Base-by-base conservation (phyloP, 2,113 vertebrate species). In the Mustela lutreola region DNA sequence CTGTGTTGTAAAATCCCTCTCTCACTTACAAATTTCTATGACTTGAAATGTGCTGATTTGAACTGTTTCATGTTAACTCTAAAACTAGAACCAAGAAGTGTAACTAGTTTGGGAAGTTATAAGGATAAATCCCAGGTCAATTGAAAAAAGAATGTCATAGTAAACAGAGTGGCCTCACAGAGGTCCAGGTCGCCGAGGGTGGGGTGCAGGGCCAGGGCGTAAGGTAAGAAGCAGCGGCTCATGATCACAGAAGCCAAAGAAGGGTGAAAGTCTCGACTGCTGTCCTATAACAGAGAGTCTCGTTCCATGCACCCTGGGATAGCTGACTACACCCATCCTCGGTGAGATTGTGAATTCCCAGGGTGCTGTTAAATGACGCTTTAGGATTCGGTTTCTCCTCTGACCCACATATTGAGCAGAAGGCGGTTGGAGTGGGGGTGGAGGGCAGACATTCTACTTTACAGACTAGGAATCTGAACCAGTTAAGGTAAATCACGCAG, bases 11-110 rank as follows among this genome's bases (percentile, higher is more conserved):
- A 91, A 95, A 86, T 70, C 67, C 81, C 78, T 85, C 82, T 97
- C 82, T 97, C 85, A 39, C 33, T 88, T 81, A 94, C 63, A 94
- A 65, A 75, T 70, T 78, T 97, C 89, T 88, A 53, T 48, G 31
- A 33, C 65, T 84, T 82, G 53, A 83, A 82, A 84, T 60, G 21
- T 2, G 85, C 24, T 33, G 42, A 19, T 82, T 62, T 56, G 31
- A 83, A 92, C 7, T 63, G 92, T 80, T 96, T 89, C 22, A 28
- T 28, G 11, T 83, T 75, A 96, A 33, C 56, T 71, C 63, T 71
- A 90, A 91, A 92, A 95, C 24, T 15, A 86, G 95, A 94, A 93
- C 50, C 50, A 71, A 91, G 42, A 86, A 84, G 83, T 62, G 5
- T 56, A 97, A 96, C 45, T 81, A 60, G 60, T 56, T 36, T 39